A percentile compares a stretch with the other conserved stretches of the same genome.
phyloP scores from a whole-genome alignment of 2,888 invertebrate species.

The Pseudococcus longispinus region DNA sequence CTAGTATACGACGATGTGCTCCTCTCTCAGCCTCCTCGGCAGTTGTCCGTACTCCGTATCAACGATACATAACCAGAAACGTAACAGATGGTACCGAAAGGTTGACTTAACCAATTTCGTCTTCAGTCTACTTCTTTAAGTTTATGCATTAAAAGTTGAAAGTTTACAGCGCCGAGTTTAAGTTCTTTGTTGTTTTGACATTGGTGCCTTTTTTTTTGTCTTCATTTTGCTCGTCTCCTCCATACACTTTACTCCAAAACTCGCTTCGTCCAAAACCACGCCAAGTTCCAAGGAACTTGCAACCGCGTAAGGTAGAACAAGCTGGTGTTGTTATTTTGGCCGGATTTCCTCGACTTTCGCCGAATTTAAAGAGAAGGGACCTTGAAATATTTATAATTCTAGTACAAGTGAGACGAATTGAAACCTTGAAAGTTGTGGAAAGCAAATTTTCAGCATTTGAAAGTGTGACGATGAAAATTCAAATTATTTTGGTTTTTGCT shows the following conservation, averaged over 20 bases:
- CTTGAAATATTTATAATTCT: too few species aligned
- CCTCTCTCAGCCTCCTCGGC: not conserved
- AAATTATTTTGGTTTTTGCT: too few species aligned
- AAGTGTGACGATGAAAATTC: too few species aligned
- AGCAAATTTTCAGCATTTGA: too few species aligned
- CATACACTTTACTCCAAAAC: too few species aligned
- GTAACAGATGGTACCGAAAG: slow-evolving; percentile 49
- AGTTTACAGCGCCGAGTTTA: slow-evolving; percentile 1
- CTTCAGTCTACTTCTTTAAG: not conserved
- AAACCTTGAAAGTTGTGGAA: too few species aligned
- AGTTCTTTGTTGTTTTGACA: slow-evolving; percentile 44
- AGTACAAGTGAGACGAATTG: too few species aligned
- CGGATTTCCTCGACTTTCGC: too few species aligned
- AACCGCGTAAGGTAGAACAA: not conserved
- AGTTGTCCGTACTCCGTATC: not conserved
- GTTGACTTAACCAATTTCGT: slow-evolving; percentile 42
- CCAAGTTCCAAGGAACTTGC: too few species aligned
- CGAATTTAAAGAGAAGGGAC: too few species aligned
- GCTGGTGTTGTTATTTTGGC: too few species aligned
- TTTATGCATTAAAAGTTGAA: slow-evolving; percentile 49
- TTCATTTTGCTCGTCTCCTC: not conserved
- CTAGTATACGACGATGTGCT: not conserved
- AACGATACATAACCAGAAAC: slow-evolving; percentile 19
- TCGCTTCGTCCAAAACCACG: too few species aligned
- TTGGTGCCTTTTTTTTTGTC: not conserved